Evolutionary conservation across 1,140 invertebrate species (phyloP).

Genomic region (Hesperophylax magnus): DNA sequence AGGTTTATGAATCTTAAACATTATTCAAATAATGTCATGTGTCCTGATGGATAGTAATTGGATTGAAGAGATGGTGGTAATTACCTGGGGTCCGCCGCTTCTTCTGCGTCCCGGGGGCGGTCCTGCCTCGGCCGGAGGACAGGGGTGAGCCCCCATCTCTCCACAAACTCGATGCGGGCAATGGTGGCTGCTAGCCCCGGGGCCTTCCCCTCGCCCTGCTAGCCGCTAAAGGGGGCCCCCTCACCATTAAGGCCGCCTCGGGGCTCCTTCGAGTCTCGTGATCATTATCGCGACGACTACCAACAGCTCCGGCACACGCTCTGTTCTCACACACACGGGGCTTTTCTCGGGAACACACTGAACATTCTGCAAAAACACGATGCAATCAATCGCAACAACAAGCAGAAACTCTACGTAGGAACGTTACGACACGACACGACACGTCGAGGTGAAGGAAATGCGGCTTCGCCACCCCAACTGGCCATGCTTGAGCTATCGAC

Average conservation of each 20-base stretch:
- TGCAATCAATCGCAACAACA: not conserved
- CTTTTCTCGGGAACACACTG: not conserved
- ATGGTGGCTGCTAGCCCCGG: constrained; percentile 78
- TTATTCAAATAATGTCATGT: too few relatives aligned
- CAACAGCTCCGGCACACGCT: not conserved
- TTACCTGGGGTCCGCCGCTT: constrained; percentile 78
- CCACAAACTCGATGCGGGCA: constrained; percentile 95
- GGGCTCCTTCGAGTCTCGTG: constrained; percentile 43
- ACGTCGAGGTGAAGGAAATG: constrained; percentile 32
- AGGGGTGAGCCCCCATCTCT: constrained; percentile 96
- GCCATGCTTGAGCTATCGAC: constrained; percentile 16
- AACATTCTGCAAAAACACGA: constrained; percentile 4
- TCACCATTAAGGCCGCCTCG: constrained; percentile 36
- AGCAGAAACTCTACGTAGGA: not conserved
- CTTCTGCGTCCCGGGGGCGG: constrained; percentile 83
- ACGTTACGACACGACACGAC: not conserved
- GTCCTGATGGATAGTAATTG: too few relatives aligned
- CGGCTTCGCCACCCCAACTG: constrained; percentile 22
- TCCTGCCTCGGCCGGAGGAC: constrained; percentile 95
- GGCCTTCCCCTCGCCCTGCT: constrained; percentile 59
- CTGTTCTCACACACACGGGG: not conserved
- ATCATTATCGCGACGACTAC: constrained; percentile 29
- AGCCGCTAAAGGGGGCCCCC: constrained; percentile 53
- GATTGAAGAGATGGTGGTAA: too few relatives aligned
- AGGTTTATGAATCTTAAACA: too few relatives aligned